Base-by-base conservation (phyloP, 2,113 vertebrate species). In the Sciurus niger region DNA sequence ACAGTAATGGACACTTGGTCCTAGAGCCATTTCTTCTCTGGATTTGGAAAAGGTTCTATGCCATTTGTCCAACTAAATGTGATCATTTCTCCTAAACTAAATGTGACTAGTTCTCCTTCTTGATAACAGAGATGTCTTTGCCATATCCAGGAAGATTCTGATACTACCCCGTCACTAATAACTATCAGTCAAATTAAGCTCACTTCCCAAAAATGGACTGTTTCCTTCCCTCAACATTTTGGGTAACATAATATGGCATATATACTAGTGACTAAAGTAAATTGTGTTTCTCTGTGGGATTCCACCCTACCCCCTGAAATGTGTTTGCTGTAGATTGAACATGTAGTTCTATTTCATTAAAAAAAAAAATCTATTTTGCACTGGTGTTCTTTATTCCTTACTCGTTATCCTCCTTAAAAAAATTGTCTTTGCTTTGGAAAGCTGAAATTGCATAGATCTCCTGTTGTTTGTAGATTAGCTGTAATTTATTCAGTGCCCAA, bases 391-490 rank as follows among this genome's bases (percentile, higher is more conserved):
- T 94, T 96, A 93, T 95, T 96, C 74, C 48, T 85, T 70, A 65
- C 32, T 92, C 67, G 4, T 89, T 89, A 92, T 93, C 20, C 7
- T 74, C 25, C 18, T 90, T 85, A 67, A 63, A 58, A 20, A 73
- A 60, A 82, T 94, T 89, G 34, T 90, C 67, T 90, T 76, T 78
- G 37, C 84, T 79, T 93, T 92, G 84, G 58, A 96, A 96, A 90
- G 53, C 79, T 95, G 72, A 93, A 98, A 95, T 90, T 82, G 32
- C 83, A 95, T 86, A 95, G 80, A 96, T 96, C 67, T 91, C 46
- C 96, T 95, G 96, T 95, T 95, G 96, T 97, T 97, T 97, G 79
- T 92, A 96, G 97, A 98, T 98, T 97, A 97, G 76, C 80, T 96
- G 32, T 97, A 95, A 98, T 96, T 74, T 97, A 97, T 97, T 98